Conservation (phyloP, 2,797 vertebrate genomes). For the Neoniphon sammara region DNA sequence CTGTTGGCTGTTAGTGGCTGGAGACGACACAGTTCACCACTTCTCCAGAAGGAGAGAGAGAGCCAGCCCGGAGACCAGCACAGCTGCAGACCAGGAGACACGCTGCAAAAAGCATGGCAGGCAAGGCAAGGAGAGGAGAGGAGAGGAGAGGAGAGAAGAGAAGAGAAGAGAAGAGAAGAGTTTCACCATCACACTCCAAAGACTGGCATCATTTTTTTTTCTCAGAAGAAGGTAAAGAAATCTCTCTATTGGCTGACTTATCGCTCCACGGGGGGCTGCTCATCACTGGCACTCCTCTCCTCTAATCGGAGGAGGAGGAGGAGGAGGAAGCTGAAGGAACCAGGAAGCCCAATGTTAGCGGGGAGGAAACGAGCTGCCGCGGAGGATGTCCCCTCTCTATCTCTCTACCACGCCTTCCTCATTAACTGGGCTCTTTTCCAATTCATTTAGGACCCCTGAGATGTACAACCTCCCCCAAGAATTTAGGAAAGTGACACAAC, state of each 20-base stretch:
- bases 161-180: not conserved
- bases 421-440: constrained; percentile 86
- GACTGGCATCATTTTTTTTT: not conserved
- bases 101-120: not conserved
- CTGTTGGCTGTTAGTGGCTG: constrained; percentile 87
- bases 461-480: constrained; percentile 82
- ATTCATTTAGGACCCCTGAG: constrained; percentile 87
- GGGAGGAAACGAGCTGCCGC: constrained; percentile 72
- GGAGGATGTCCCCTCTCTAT: constrained; percentile 71
- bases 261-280: constrained; percentile 72
- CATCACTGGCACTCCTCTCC: constrained; percentile 69
- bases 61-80: constrained; percentile 40
- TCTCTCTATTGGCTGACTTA: constrained; percentile 67
- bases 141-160: constrained; percentile 12
- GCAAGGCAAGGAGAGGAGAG: not conserved
- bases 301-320: constrained; percentile 6
- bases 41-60: constrained; percentile 75
- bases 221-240: constrained; percentile 30
- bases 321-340: constrained; percentile 46
- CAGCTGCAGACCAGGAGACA: constrained; percentile 50
- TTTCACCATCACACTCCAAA: too few species aligned
- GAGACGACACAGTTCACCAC: constrained; percentile 89
- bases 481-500: constrained; percentile 89
- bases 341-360: constrained; percentile 72
- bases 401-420: constrained; percentile 71